phyloP scores from a whole-genome alignment of 2,888 invertebrate species.

The Galerucella pusilla region DNA sequence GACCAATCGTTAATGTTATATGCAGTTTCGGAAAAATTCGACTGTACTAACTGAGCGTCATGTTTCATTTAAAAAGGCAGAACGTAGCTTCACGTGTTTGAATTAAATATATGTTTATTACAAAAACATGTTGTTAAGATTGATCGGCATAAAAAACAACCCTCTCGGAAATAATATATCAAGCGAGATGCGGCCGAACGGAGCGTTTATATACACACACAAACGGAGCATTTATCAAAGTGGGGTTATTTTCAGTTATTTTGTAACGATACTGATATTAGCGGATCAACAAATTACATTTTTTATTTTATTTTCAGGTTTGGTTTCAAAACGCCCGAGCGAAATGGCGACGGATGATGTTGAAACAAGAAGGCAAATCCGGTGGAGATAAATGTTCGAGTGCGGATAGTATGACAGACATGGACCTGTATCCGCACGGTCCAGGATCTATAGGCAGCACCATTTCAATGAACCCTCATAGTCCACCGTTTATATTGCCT shows the following conservation, averaged over 20 bases:
- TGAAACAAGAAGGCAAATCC: conserved; percentile 80
- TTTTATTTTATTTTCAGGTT: conserved; percentile 74
- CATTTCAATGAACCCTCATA: conserved; percentile 75
- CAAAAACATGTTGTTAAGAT: conserved; percentile 56
- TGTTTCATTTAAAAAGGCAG: conserved; percentile 37
- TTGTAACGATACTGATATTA: conserved; percentile 6
- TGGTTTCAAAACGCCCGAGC: conserved; percentile 97
- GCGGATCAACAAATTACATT: background rate
- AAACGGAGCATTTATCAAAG: conserved; percentile 60
- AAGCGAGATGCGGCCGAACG: conserved; percentile 58
- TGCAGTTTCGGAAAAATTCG: too few species aligned
- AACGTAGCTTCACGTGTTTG: conserved; percentile 49
- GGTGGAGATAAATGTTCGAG: conserved; percentile 77
- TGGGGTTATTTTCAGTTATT: conserved; percentile 52
- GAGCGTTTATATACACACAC: conserved; percentile 57
- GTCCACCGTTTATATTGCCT: conserved; percentile 77
- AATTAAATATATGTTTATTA: conserved; percentile 57
- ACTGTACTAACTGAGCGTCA: conserved; percentile 35
- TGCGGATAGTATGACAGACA: conserved; percentile 71
- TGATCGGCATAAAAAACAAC: conserved; percentile 56
- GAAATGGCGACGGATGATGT: conserved; percentile 90
- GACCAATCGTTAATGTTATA: too few species aligned
- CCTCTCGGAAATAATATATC: conserved; percentile 61
- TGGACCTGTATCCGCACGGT: conserved; percentile 70
- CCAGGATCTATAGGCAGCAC: conserved; percentile 73